These are phyloP conservation scores for Leptogaster cylindrica DNA, from an alignment of 2,888 invertebrate species.

Conservation along the genomic window DNA sequence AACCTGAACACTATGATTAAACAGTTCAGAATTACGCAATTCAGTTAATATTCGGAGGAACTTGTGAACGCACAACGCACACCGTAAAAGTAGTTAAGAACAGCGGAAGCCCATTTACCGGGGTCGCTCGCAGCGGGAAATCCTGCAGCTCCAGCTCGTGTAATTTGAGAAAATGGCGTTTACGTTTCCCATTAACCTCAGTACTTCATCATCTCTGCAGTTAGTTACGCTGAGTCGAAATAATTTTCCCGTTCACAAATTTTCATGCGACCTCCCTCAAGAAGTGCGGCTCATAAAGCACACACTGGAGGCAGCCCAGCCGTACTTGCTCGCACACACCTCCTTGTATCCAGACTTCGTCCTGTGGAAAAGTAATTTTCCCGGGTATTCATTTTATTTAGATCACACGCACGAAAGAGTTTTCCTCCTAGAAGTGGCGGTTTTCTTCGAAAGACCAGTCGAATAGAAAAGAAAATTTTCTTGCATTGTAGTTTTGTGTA, in stretches of 20 bases:
- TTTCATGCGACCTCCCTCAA: conserved; percentile 43
- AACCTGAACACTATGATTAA: neutral
- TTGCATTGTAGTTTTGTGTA: neutral
- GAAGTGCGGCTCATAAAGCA: conserved; percentile 44
- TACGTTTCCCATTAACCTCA: conserved; percentile 46
- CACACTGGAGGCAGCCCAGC: conserved; percentile 21
- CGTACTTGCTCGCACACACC: too few relatives aligned
- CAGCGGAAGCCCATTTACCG: conserved; percentile 26
- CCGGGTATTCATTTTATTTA: conserved; percentile 47
- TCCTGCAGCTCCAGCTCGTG: conserved; percentile 33
- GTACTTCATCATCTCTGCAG: conserved; percentile 47
- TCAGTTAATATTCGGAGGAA: conserved; percentile 27
- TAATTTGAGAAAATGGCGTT: conserved; percentile 47
- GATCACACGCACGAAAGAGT: conserved; percentile 53
- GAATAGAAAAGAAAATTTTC: conserved; percentile 21
- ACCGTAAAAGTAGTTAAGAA: conserved; percentile 42
- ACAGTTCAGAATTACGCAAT: neutral
- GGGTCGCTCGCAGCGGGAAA: conserved; percentile 31
- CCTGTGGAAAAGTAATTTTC: conserved; percentile 47
- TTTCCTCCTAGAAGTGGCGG: conserved; percentile 43
- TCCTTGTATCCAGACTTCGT: too few relatives aligned
- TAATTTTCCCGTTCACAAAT: conserved; percentile 48
- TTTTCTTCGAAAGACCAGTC: neutral
- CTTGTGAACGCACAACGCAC: conserved; percentile 38
- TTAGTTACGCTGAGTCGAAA: conserved; percentile 44